Conservation (phyloP, 1,140 invertebrate species). For the Parasteatoda tepidariorum region DNA sequence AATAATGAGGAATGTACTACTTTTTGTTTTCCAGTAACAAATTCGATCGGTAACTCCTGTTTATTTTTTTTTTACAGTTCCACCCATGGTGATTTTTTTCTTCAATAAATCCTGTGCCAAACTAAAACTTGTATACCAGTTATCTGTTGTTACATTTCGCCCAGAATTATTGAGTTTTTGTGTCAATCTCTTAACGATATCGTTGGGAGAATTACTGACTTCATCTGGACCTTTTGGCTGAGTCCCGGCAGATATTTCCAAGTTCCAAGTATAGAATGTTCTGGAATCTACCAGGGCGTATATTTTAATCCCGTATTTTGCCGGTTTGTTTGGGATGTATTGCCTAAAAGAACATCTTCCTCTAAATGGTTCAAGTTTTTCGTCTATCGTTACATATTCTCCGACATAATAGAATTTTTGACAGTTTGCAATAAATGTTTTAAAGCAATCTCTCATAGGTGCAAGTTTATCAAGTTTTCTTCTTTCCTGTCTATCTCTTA, state of each 20-base stretch:
- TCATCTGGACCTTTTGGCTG: slow-evolving; percentile 58
- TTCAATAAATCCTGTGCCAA: slow-evolving; percentile 46
- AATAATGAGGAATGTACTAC: no score
- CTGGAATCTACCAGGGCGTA: background rate
- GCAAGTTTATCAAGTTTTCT: slow-evolving; percentile 6
- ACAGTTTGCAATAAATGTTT: slow-evolving; percentile 6
- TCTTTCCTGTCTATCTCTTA: background rate
- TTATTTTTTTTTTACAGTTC: slow-evolving; percentile 59
- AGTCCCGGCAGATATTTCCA: slow-evolving; percentile 61
- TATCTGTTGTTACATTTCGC: slow-evolving; percentile 53
- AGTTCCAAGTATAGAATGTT: no score
- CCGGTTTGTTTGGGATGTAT: slow-evolving; percentile 12
- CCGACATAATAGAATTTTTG: background rate
- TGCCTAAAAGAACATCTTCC: background rate
- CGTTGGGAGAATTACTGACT: background rate
- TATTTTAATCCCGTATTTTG: background rate
- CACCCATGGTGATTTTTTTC: slow-evolving; percentile 49
- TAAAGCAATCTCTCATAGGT: background rate
- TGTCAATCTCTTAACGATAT: slow-evolving; percentile 36
- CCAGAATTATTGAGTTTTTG: slow-evolving; percentile 29
- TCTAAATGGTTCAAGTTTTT: slow-evolving; percentile 3
- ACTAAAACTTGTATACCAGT: slow-evolving; percentile 54
- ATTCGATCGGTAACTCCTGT: no score
- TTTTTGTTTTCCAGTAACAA: no score
- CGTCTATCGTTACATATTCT: background rate